Evolutionary conservation across 2,113 vertebrate species (phyloP).

Genomic region (Carollia perspicillata): DNA sequence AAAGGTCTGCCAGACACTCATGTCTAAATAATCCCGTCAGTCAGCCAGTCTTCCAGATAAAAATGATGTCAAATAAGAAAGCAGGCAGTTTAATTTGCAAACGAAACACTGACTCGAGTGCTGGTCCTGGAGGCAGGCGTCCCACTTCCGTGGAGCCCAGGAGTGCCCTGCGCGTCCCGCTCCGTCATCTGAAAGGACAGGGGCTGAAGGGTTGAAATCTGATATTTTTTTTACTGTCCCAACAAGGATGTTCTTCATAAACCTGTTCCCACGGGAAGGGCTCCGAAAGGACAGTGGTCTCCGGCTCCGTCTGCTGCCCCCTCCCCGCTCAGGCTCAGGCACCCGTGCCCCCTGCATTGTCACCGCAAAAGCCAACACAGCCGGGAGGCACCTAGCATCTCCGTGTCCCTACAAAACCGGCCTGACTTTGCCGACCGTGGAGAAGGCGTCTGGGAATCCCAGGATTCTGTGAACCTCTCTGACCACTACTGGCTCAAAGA

Average conservation of each 20-base stretch:
- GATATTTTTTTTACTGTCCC: background rate
- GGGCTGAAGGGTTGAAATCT: background rate
- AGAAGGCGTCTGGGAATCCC: background rate
- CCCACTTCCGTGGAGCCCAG: rapidly evolving
- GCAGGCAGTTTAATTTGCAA: background rate
- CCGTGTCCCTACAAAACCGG: background rate
- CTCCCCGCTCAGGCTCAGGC: rapidly evolving
- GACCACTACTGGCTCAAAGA: background rate
- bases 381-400: too few species aligned
- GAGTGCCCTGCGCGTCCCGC: background rate
- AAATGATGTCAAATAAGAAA: background rate
- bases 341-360: background rate
- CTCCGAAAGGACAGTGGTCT: rapidly evolving
- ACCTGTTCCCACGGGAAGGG: rapidly evolving
- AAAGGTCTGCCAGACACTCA: background rate
- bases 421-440: background rate
- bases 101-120: rapidly evolving
- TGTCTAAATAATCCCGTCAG: background rate
- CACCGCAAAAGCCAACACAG: background rate
- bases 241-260: background rate
- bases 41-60: background rate
- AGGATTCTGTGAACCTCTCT: rapidly evolving
- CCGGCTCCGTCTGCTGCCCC: too few species aligned
- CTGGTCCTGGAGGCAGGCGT: background rate
- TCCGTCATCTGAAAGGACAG: background rate